Evolutionary conservation across 1,140 invertebrate species (phyloP).

Genomic region (Leptoteleia sp.): DNA sequence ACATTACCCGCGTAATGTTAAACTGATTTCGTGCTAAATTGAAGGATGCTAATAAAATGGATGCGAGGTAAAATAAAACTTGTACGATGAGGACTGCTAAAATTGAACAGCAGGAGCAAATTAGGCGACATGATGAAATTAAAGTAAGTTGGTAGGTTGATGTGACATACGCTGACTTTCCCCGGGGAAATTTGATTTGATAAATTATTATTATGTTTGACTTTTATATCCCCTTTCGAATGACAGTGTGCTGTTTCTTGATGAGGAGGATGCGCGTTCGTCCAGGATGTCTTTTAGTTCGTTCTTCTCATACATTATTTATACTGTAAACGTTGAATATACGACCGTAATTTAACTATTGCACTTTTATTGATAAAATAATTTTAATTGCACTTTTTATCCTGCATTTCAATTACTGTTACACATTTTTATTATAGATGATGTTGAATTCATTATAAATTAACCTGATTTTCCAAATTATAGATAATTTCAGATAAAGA

Average conservation of each 20-base stretch:
- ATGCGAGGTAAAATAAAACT: no score
- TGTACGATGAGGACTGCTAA: no score
- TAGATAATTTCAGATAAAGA: no score
- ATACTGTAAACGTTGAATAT: neutral
- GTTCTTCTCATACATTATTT: constrained; percentile 15
- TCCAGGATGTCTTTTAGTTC: constrained; percentile 20
- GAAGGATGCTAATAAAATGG: no score
- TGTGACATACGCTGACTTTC: constrained; percentile 36
- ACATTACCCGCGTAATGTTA: constrained; percentile 17
- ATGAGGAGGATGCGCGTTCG: constrained; percentile 4
- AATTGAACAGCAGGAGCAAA: constrained; percentile 16
- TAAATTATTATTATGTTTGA: constrained; percentile 34
- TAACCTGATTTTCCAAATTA: no score
- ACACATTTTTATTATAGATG: neutral
- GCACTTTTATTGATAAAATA: neutral
- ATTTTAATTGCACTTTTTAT: neutral
- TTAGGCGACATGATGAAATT: constrained; percentile 16
- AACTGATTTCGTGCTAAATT: constrained; percentile 12
- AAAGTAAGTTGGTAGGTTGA: constrained; percentile 54
- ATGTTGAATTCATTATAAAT: no score
- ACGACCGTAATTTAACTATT: constrained; percentile 1
- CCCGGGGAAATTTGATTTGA: constrained; percentile 44
- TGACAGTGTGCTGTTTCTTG: constrained; percentile 9
- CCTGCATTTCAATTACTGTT: neutral
- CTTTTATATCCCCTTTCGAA: constrained; percentile 39